Conservation (phyloP, 2,888 invertebrate species). For the Strigamia maritima region DNA sequence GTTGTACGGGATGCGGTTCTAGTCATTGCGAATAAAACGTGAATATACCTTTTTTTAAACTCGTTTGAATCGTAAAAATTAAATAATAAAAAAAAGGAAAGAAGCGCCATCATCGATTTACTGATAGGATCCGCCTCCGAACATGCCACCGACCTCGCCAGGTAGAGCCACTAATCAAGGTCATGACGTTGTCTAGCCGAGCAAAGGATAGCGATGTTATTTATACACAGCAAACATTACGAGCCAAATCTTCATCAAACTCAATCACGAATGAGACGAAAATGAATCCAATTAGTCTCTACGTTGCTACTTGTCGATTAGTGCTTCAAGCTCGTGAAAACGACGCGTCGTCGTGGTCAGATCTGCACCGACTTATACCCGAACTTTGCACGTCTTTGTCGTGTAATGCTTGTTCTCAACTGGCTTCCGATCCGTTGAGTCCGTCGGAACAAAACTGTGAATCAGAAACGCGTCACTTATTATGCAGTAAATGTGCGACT, state of each 20-base stretch:
- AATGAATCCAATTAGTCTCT: conserved; percentile 80
- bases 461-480: neutral
- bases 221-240: neutral
- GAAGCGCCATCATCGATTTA: no score
- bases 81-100: no score
- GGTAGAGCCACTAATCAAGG: no score
- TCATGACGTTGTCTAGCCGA: no score
- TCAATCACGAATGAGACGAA: neutral
- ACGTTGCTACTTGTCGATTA: conserved; percentile 75
- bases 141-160: no score
- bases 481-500: conserved; percentile 67
- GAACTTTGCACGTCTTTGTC: conserved; percentile 81
- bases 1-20: neutral
- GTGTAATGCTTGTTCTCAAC: conserved; percentile 82
- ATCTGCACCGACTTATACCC: conserved; percentile 76
- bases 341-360: conserved; percentile 68
- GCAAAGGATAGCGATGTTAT: neutral
- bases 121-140: no score
- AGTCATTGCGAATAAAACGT: neutral
- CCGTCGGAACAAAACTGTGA: conserved; percentile 64
- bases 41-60: neutral
- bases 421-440: conserved; percentile 76
- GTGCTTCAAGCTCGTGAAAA: conserved; percentile 67
- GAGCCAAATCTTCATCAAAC: neutral
- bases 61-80: no score